Base-by-base conservation (phyloP, 2,888 invertebrate genomes). In the Caenorhabditis japonica region DNA sequence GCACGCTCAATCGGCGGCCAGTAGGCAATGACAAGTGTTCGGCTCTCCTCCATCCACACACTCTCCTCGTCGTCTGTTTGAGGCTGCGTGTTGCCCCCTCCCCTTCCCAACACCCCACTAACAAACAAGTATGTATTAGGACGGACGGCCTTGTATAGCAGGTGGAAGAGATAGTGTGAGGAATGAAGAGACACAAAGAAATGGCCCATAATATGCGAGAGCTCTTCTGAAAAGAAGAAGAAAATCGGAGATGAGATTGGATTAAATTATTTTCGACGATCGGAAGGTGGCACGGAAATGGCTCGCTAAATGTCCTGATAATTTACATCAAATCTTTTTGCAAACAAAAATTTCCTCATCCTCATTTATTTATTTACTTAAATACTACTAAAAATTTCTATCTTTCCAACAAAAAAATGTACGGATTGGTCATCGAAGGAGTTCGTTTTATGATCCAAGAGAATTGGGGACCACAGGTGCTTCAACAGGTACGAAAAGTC, bases 381-480 rank as follows among this genome's bases (percentile, higher is more conserved):
- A n/a, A n/a, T n/a, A n/a, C n/a, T n/a, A n/a, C n/a, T n/a, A n/a
- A n/a, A n/a, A n/a, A n/a, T n/a, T n/a, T n/a, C n/a, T n/a, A n/a
- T n/a, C n/a, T n/a, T n/a, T n/a, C n/a, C n/a, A n/a, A n/a, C 13
- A 13, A 0, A 7, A 52, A 49, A 36, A 84, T 84, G 84, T 84
- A 84, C 71, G 84, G 84, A 34, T 61, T 84, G 17, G 60, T 84
- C 17, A 83, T 84, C 30, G 82, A 83, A 73, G 84, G 81, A 15
- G 73, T 82, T 21, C 79, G 76, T 8, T 84, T 73, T 34, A 81
- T 82, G 82, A 77, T 83, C 15, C 49, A 46, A 10, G 77, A 80
- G 56, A 77, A 81, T 41, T 83, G 77, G 59, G 83, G 84, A 1
- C 39, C 61, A 8, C 74, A 78, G 55, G 72, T 75, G 25, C 64